phyloP scores from a whole-genome alignment of 2,888 invertebrate species.

The Phrixothrix hirtus region DNA sequence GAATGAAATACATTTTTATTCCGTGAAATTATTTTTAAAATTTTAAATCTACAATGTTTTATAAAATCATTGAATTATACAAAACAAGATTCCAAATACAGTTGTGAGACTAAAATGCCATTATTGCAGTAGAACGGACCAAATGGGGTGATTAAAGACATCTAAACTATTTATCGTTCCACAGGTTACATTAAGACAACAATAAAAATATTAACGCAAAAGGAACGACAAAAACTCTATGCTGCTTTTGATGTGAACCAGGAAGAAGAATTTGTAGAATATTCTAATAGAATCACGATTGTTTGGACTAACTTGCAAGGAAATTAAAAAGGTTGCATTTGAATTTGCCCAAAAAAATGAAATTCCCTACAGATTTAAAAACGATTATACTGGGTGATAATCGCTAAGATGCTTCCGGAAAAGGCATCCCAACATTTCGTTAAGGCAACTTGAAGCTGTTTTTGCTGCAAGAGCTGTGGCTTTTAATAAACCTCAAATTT shows the following conservation, averaged over 20 bases:
- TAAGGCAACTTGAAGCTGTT: too few species aligned
- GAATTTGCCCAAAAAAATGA: constrained; percentile 1
- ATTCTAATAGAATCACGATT: constrained; percentile 2
- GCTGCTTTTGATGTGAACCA: background rate
- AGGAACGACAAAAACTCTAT: constrained; percentile 5
- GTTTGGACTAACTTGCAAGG: constrained; percentile 4
- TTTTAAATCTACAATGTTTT: too few species aligned
- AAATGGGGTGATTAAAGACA: constrained; percentile 5
- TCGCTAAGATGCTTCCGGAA: constrained; percentile 5
- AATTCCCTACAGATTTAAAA: constrained; percentile 4
- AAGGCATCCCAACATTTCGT: too few species aligned
- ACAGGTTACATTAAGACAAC: constrained; percentile 3
- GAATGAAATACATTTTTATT: too few species aligned
- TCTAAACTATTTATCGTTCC: constrained; percentile 5
- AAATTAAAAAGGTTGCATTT: constrained; percentile 3
- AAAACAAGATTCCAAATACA: too few species aligned
- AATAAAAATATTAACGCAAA: constrained; percentile 4
- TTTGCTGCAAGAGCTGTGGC: too few species aligned
- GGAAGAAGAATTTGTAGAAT: constrained; percentile 2
- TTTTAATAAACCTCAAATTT: too few species aligned
- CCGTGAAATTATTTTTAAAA: too few species aligned
- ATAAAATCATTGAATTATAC: too few species aligned
- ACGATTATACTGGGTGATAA: constrained; percentile 1
- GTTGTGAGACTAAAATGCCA: constrained; percentile 2
- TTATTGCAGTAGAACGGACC: background rate